A percentile compares a stretch with the other conserved stretches of the same genome.
Conservation (phyloP, 2,797 vertebrate species). For the Sebastes hopkinsi region DNA sequence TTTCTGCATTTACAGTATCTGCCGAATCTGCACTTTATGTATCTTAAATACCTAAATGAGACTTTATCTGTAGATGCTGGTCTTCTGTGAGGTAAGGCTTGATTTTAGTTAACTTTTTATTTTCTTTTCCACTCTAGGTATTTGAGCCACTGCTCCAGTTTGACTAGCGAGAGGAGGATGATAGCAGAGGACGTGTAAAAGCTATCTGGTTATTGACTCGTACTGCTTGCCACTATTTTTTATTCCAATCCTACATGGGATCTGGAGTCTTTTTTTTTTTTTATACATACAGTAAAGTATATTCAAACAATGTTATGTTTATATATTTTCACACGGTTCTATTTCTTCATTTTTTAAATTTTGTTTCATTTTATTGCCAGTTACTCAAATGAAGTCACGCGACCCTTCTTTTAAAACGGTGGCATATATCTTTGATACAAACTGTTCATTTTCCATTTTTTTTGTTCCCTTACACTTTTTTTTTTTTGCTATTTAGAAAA, state of each 20-base stretch:
- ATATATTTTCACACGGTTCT: constrained; percentile 65
- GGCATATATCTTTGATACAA: constrained; percentile 42
- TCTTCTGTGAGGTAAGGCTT: not conserved
- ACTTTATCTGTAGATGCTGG: not conserved
- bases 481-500: constrained; percentile 47
- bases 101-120: not conserved
- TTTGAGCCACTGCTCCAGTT: constrained; percentile 48
- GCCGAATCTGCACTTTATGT: not conserved
- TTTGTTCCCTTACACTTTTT: not conserved
- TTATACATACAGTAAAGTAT: constrained; percentile 56
- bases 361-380: constrained; percentile 46
- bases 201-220: constrained; percentile 45
- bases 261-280: constrained; percentile 38
- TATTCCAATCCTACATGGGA: constrained; percentile 57
- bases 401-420: constrained; percentile 38
- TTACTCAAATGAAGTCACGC: constrained; percentile 63
- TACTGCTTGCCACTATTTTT: constrained; percentile 73
- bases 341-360: constrained; percentile 40
- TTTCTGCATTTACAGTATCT: not conserved
- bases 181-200: constrained; percentile 25
- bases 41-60: not conserved
- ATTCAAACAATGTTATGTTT: constrained; percentile 76
- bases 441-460: constrained; percentile 23
- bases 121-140: constrained; percentile 42
- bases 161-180: constrained; percentile 33